A percentile compares a stretch with the other conserved stretches of the same genome.
phyloP scores from a whole-genome alignment of 2,113 vertebrate genomes.

The Larimichthys polyactis region DNA sequence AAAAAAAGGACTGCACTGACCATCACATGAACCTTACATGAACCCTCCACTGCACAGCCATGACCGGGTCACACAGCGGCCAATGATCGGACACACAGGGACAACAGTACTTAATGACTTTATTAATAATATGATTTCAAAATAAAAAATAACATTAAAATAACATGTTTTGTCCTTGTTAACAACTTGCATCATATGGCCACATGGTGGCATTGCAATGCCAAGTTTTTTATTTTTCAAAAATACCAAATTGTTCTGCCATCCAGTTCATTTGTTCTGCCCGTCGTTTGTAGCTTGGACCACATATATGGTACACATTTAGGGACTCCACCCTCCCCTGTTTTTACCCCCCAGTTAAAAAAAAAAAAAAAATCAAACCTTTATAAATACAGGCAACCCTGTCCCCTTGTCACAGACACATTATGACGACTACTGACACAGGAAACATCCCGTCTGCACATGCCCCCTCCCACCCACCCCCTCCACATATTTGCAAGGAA shows the following conservation, averaged over 20 bases:
- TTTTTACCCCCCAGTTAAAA: neutral
- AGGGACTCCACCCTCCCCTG: constrained; percentile 30
- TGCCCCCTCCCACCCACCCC: constrained; percentile 36
- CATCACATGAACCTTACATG: constrained; percentile 58
- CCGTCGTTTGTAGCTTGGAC: constrained; percentile 58
- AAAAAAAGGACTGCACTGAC: constrained; percentile 30
- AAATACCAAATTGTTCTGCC: constrained; percentile 81
- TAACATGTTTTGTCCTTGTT: constrained; percentile 82
- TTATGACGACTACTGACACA: constrained; percentile 79
- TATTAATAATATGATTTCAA: constrained; percentile 88
- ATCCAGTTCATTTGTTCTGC: constrained; percentile 78
- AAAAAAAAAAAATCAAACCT: constrained; percentile 41
- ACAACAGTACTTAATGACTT: constrained; percentile 86
- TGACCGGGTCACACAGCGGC: constrained; percentile 62
- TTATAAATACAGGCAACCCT: constrained; percentile 81
- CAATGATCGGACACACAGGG: constrained; percentile 53
- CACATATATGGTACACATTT: constrained; percentile 66
- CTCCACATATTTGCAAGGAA: constrained; percentile 51
- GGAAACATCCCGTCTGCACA: constrained; percentile 71
- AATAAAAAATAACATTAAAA: constrained; percentile 87
- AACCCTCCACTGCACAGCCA: constrained; percentile 38
- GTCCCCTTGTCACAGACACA: constrained; percentile 78
- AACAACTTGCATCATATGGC: constrained; percentile 85
- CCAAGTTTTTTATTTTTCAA: constrained; percentile 78
- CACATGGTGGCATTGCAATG: constrained; percentile 87